phyloP scores from a whole-genome alignment of 2,888 invertebrate genomes.

The Drosophila meridiana region DNA sequence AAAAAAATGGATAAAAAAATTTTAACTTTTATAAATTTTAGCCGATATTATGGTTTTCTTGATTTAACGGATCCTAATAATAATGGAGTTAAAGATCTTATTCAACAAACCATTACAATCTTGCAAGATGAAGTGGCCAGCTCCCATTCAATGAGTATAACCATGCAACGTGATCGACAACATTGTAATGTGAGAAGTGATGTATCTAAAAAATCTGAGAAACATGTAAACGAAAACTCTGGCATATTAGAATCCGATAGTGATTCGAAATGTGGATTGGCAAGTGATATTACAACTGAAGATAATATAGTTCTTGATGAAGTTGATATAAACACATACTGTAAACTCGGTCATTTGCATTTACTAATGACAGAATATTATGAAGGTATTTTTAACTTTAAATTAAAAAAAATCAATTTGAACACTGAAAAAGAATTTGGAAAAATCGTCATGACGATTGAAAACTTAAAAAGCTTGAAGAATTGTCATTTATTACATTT shows the following conservation, averaged over 20 bases:
- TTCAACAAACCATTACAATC: conserved; percentile 94
- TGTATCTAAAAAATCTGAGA: conserved; percentile 19
- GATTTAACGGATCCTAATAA: conserved; percentile 93
- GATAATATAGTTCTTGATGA: conserved; percentile 69
- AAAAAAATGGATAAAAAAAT: no score
- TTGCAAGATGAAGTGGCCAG: conserved; percentile 94
- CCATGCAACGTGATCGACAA: conserved; percentile 61
- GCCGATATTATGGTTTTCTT: conserved; percentile 96
- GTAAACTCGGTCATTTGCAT: conserved; percentile 98
- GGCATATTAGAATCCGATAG: conserved; percentile 10
- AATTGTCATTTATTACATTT: no score
- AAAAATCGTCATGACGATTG: no score
- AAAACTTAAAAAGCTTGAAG: no score
- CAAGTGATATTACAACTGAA: conserved; percentile 49
- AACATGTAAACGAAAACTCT: conserved; percentile 49
- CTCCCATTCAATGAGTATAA: conserved; percentile 87
- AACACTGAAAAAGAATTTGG: no score
- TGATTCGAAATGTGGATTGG: conserved; percentile 32
- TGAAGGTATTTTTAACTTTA: conserved; percentile 89
- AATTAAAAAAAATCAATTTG: no score
- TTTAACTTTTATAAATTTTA: conserved; percentile 84
- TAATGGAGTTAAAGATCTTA: conserved; percentile 91
- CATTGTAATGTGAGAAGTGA: conserved; percentile 48
- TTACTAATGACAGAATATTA: conserved; percentile 96
- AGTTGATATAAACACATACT: conserved; percentile 95